Evolutionary conservation across 2,113 vertebrate genomes (phyloP).

Genomic region (Ophiodon elongatus): DNA sequence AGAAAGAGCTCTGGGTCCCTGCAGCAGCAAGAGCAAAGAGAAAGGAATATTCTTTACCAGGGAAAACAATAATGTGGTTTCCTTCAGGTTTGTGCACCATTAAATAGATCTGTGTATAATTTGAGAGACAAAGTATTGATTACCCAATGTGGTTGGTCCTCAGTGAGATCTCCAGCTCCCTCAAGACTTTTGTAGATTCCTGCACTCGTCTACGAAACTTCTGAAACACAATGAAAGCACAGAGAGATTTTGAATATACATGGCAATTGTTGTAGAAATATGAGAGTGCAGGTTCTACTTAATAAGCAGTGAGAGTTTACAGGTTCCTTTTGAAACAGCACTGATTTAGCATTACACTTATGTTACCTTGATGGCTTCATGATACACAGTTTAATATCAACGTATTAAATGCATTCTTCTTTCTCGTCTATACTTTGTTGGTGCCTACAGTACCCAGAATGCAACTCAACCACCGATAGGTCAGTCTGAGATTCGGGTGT

Average conservation of each 20-base stretch:
- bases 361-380: not conserved
- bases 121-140: slow-evolving; percentile 56
- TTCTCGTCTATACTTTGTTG: not conserved
- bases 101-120: slow-evolving; percentile 22
- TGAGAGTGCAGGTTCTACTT: not conserved
- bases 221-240: slow-evolving; percentile 79
- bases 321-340: not conserved
- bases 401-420: not conserved
- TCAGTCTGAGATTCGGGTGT: not conserved
- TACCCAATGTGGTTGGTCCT: slow-evolving; percentile 98
- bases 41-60: slow-evolving; percentile 51
- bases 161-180: slow-evolving; percentile 96
- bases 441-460: not conserved
- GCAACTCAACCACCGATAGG: not conserved
- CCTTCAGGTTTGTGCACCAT: slow-evolving; percentile 3
- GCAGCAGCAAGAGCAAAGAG: slow-evolving; percentile 69
- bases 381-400: not conserved
- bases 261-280: slow-evolving; percentile 13
- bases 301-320: not conserved
- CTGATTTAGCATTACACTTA: not conserved
- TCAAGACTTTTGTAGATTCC: slow-evolving; percentile 95
- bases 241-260: too few relatives aligned
- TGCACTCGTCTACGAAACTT: slow-evolving; percentile 96
- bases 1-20: slow-evolving; percentile 52
- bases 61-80: slow-evolving; percentile 47